Conservation (phyloP, 2,113 vertebrate species). For the Rallus limicola region DNA sequence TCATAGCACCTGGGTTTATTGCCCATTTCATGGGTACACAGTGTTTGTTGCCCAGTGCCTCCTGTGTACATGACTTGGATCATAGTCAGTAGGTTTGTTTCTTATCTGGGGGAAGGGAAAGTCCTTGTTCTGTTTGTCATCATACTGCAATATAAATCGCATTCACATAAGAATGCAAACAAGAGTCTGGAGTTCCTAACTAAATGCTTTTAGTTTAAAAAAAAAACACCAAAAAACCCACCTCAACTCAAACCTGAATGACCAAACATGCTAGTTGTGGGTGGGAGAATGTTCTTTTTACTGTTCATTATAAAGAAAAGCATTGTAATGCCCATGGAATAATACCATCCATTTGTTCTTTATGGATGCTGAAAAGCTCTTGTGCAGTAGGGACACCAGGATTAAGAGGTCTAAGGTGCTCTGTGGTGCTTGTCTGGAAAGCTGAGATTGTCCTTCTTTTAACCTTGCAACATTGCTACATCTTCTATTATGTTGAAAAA, state of each 20-base stretch:
- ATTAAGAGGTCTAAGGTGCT: not conserved
- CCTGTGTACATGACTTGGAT: not conserved
- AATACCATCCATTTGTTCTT: not conserved
- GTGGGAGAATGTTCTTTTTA: not conserved
- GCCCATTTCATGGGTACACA: not conserved
- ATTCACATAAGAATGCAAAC: not conserved
- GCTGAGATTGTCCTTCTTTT: not conserved
- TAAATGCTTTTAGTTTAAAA: not conserved
- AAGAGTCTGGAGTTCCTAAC: not conserved
- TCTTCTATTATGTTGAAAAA: not conserved
- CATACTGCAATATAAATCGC: not conserved
- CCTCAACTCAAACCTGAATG: no score
- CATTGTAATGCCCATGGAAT: not conserved
- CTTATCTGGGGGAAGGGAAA: not conserved
- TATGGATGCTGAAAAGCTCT: not conserved
- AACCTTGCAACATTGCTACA: not conserved
- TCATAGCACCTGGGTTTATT: not conserved
- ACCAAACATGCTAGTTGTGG: not conserved
- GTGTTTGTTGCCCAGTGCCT: not conserved
- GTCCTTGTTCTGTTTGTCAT: not conserved
- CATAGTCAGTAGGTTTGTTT: no score
- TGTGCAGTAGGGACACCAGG: not conserved
- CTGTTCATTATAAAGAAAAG: not conserved
- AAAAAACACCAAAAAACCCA: not conserved
- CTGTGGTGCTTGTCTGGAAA: not conserved